phyloP scores from a whole-genome alignment of 2,113 vertebrate species.

The Takifugu bimaculatus region DNA sequence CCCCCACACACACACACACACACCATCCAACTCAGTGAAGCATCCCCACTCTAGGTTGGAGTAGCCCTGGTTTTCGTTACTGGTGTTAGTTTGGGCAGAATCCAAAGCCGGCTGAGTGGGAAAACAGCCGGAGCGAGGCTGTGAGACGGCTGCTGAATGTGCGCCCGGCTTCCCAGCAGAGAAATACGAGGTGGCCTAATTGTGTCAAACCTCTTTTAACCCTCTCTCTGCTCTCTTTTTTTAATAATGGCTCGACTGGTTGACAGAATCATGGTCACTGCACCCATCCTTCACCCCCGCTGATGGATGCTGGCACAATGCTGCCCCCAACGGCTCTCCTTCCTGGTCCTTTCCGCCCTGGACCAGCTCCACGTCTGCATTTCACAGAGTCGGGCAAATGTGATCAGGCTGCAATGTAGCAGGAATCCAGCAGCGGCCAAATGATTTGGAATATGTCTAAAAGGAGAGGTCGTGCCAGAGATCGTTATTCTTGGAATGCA shows the following conservation, averaged over 20 bases:
- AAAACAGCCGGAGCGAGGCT: too few species aligned
- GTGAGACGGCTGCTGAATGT: conserved; percentile 18
- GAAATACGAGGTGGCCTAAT: conserved; percentile 64
- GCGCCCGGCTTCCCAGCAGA: conserved; percentile 30
- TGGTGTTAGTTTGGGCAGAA: too few species aligned
- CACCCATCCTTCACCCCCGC: conserved; percentile 53
- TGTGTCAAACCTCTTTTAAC: conserved; percentile 69
- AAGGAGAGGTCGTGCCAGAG: conserved; percentile 31
- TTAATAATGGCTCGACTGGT: conserved; percentile 49
- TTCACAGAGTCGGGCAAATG: conserved; percentile 49
- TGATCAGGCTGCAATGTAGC: conserved; percentile 34
- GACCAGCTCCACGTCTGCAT: conserved; percentile 49
- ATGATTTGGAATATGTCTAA: conserved; percentile 46
- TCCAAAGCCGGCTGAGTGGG: too few species aligned
- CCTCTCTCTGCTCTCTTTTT: conserved; percentile 17
- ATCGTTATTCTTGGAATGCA: conserved; percentile 45
- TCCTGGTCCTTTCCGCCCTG: conserved; percentile 24
- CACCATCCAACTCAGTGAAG: too few species aligned
- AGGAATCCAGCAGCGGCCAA: conserved; percentile 35
- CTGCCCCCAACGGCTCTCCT: conserved; percentile 46
- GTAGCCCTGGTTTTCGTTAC: too few species aligned
- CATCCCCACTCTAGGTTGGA: too few species aligned
- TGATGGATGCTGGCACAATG: conserved; percentile 51
- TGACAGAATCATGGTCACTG: conserved; percentile 60
- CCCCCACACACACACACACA: too few species aligned